Conservation (phyloP, 2,113 vertebrate genomes). For the Pelobates fuscus region DNA sequence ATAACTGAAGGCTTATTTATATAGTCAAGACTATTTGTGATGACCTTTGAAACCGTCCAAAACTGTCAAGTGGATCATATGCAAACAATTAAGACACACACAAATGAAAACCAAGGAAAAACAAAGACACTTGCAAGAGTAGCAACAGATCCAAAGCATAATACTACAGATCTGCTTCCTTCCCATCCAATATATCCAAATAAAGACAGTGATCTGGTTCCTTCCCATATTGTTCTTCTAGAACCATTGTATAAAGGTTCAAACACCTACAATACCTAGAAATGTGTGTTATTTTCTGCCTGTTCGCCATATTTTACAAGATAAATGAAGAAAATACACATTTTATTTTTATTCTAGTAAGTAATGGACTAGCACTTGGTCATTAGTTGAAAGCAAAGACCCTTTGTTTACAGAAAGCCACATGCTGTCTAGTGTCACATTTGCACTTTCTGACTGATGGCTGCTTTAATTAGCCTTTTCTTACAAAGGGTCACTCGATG, state of each 20-base stretch:
- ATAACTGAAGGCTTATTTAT: too few species aligned
- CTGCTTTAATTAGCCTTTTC: slow-evolving; percentile 74
- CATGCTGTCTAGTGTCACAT: slow-evolving; percentile 53
- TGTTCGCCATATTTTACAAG: too few species aligned
- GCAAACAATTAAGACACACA: not conserved
- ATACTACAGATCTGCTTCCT: not conserved
- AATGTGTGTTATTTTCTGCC: too few species aligned
- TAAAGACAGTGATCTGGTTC: too few species aligned
- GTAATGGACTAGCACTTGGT: slow-evolving; percentile 42
- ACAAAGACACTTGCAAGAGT: not conserved
- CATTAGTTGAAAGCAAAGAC: rapidly evolving
- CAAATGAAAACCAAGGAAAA: not conserved
- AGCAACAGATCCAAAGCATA: not conserved
- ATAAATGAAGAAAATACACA: not conserved
- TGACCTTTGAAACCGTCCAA: not conserved
- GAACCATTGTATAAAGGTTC: too few species aligned
- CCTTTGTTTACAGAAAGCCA: slow-evolving; percentile 58
- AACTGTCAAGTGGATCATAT: not conserved
- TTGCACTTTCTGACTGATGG: slow-evolving; percentile 76
- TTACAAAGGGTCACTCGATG: slow-evolving; percentile 72
- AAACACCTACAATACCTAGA: too few species aligned
- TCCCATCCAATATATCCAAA: too few species aligned
- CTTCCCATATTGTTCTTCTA: too few species aligned
- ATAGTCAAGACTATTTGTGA: too few species aligned
- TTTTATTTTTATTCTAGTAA: slow-evolving; percentile 24